Evolutionary conservation across 2,797 vertebrate genomes (phyloP), one percentile per base, ranked within the genome.

Genomic region (Falco berigora): DNA sequence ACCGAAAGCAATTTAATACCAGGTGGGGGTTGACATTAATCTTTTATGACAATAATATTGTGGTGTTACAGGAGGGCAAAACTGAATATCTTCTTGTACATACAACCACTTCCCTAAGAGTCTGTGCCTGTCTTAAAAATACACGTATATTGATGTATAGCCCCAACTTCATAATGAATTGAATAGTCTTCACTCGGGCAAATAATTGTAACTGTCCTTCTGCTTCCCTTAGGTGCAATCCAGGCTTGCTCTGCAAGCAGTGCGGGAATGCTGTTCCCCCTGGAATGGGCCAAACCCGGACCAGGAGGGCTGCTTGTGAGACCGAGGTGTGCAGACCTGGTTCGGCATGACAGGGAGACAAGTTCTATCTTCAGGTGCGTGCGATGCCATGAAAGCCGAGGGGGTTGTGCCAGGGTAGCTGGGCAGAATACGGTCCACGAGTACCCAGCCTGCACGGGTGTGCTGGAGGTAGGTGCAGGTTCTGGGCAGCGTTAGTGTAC

Each of bases 31-130:
- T 93, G 85, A 95, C 83, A 91, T 97, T 97, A 94, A 95, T 95
- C 92, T 94, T 95, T 92, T 78, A 96, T 94, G 96, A 96, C 95
- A 96, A 97, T 94, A 96, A 92, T 94, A 96, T 92, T 85, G 94
- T 61, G 87, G 88, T 92, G 85, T 94, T 92, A 85, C 84, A 72
- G 91, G 71, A 97, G 93, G 96, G 95, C 94, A 96, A 93, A 91
- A 88, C 17, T 11, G 12, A 94, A 36, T 91, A 82, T 83, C 91
- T 93, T 52, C 77, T 71, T 62, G 55, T 64, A 88, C 12, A 1
- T 67, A 82, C 28, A 95, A 73, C 81, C 79, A 36, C 90, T 89
- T 92, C 87, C 66, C 92, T 76, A 30, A 47, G 84, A 94, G 55
- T 84, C 95, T 91, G 72, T 61, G 81, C 79, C 88, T 94, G 73